Base-by-base conservation (phyloP, 2,113 vertebrate genomes). In the Pavo muticus region DNA sequence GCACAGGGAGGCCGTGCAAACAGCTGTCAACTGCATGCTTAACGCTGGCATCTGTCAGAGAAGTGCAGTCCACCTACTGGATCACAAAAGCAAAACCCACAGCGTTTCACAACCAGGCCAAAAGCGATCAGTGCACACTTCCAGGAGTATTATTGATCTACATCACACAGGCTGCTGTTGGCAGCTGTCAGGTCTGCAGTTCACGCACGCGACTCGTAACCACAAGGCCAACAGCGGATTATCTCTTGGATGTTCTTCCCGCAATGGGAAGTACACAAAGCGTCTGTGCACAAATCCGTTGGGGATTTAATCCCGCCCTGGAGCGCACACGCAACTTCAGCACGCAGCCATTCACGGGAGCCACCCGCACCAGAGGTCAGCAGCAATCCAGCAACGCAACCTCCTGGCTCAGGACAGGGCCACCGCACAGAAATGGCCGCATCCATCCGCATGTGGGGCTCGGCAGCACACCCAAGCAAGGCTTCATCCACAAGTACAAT, bases 241-340 rank as follows among this genome's bases (percentile, higher is more conserved):
- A 86, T 93, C 76, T 90, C 76, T 59, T 20, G 60, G 71, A 91
- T n/a, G 83, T 84, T 94, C 92, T 70, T 65, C 86, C 91, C 86
- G 83, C 84, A 92, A 44, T 60, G 73, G 80, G 84, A 94, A 94
- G 92, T 68, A 16, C 81, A 88, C 42, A 35, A 91, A 94, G 88
- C 71, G 88, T 87, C 91, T 75, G 40, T n/a, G 77, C 87, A 93
- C 57, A 96, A 95, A 97, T 83, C 82, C 82, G 90, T 40, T 88
- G 79, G 10, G 2, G 82, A 81, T 86, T 91, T 93, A 94, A 95
- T 93, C 93, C 90, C 60, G 72, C 69, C 84, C 79, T 44, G 42
- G 57, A 95, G 81, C 84, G 91, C 87, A 50, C 79, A 64, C 47
- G 25, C 56, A 75, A 61, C 69, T 90, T 64, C 82, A 61, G 60